Base-by-base conservation (phyloP, 2,888 invertebrate genomes). In the Temnothorax ravouxi region DNA sequence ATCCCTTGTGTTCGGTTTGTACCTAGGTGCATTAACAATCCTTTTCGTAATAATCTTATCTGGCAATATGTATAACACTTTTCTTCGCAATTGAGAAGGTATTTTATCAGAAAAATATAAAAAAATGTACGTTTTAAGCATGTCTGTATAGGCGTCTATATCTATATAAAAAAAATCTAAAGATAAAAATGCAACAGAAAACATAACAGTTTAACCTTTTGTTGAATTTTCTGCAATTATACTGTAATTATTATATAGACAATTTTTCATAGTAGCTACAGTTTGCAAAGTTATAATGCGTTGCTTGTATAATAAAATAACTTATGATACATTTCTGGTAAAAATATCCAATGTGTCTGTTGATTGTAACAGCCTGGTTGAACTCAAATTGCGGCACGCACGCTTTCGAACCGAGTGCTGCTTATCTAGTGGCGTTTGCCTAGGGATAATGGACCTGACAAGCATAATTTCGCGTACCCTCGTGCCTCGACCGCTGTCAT, bases 391-490 rank as follows among this genome's bases (percentile, higher is more conserved):
- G 79, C 59, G 59, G 34, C 15, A 41, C 79, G 75, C 56, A n/a
- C 38, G 18, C 79, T 38, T 71, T 8, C 72, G 47, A 79, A 59
- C 74, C 47, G 74, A 47, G 59, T 72, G 79, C 56, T 79, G 79
- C 79, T 80, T 80, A 80, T 72, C 79, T 74, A 80, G 75, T 47
- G 59, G 79, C 79, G 74, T 80, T 80, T 80, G 79, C 79, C 59
- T 72, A 80, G 47, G 91, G 92, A 92, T 93, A 93, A 93, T 93
- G 93, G 93, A 93, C 89, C 93, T 93, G 93, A 93, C 93, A 93
- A 92, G 92, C 92, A 93, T 92, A 93, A 93, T 93, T 93, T 93
- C 89, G 90, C 91, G 90, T 89, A 93, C 93, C 93, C 93, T 93
- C 92, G 93, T 93, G 92, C 91, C 91, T 90, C 89, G 88, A 88